Base-by-base conservation (phyloP, 2,797 vertebrate species). In the Lepus oiostolus region DNA sequence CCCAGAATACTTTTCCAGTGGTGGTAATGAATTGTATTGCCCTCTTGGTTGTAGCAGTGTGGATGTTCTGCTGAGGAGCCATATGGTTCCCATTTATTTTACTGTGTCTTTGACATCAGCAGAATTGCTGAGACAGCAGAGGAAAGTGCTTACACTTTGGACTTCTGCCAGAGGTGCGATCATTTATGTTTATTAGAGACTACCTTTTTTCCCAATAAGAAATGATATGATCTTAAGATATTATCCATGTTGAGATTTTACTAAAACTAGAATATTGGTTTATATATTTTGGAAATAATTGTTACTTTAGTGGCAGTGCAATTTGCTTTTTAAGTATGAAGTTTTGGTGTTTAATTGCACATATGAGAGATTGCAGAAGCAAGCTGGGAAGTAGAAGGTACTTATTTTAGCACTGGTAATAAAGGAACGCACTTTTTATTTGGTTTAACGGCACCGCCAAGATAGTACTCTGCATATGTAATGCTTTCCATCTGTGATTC, bases 11-110 rank as follows among this genome's bases (percentile, higher is more conserved):
- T 98, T 98, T 97, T 96, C 94, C 0, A 0, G 92, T 95, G 97
- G 97, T 97, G 98, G 98, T 98, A 98, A 98, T 98, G 98, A 98
- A 98, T 98, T 98, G 98, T 97, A 98, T 98, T 98, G 98, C 98
- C 98, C 98, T 98, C 97, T 96, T 95, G 96, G 98, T 97, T 98
- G 96, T 93, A 94, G 88, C 97, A 98, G 97, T 67, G 50, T 52
- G 95, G 94, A 97, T 96, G 97, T 97, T 98, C 97, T 98, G 98
- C 98, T 91, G 98, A 80, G 97, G 97, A 98, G 98, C 98, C 99
- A 99, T 99, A 99, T 99, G 99, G 98, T 98, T 99, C 98, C 98
- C 98, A 98, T 99, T 99, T 99, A 98, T 99, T 98, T 98, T 98
- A 98, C 98, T 99, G 98, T 98, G 98, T 98, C 98, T 99, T 98